Base-by-base conservation (phyloP, 2,797 vertebrate species). In the Syngnathus rostellatus region DNA sequence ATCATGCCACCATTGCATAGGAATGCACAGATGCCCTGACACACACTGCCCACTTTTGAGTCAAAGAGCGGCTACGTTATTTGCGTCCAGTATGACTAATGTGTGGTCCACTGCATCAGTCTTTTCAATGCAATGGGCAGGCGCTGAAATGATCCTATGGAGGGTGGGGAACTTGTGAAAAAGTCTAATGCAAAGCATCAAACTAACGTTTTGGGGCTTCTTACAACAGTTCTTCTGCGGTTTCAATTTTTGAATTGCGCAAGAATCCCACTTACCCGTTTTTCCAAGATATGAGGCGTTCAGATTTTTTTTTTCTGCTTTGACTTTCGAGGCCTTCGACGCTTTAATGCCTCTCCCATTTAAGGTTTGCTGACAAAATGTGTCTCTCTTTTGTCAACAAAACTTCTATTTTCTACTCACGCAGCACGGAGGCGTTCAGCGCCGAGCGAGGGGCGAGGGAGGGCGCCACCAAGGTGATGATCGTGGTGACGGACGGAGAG, bases 401-500 rank as follows among this genome's bases (percentile, higher is more conserved):
- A 58, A 38, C 10, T 1, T 66, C 60, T 61, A 21, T 37, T 31
- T 62, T 12, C 1, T 55, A 17, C 68, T 11, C 39, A 64, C 72
- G 50, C 75, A 98, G 96, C 87, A 91, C 95, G 0, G 94, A 97
- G 74, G 94, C 93, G 0, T 99, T 99, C 87, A 96, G 93, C 48
- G 68, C 84, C 0, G 89, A 84, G 62, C 88, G 88, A 0, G 94
- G 94, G 0, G 94, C 93, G 0, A 90, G 96, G 50, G 90, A 92
- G 0, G 94, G 92, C 0, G 96, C 96, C 71, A 89, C 90, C 11
- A 92, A 94, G 54, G 90, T 99, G 68, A 92, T 99, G 91, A 94
- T 99, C 0, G 96, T 99, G 17, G 93, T 99, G 82, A 99, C 96
- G 0, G 96, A 99, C 0, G 96, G 96, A 1, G 96, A 99, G 72